phyloP scores from a whole-genome alignment of 1,140 invertebrate genomes.

The Ridgeia piscesae region DNA sequence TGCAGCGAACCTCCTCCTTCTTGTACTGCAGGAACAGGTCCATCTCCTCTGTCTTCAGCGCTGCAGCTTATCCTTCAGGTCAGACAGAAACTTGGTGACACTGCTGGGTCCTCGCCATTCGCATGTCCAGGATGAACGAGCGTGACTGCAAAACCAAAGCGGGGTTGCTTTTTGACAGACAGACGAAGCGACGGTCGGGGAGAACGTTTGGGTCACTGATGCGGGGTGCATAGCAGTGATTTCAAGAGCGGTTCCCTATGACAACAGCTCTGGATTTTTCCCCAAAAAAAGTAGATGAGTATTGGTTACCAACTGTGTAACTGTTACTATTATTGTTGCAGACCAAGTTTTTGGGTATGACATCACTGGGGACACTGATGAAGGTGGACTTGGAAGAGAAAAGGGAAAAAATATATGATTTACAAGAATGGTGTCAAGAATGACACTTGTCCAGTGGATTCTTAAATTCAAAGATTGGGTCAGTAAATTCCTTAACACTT shows the following conservation, averaged over 20 bases:
- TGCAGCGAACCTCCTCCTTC: conserved; percentile 56
- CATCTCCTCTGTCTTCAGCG: conserved; percentile 58
- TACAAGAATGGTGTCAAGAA: not conserved
- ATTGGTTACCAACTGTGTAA: no score
- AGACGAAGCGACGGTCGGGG: no score
- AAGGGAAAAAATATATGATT: not conserved
- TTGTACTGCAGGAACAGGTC: conserved; percentile 60
- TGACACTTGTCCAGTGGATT: not conserved
- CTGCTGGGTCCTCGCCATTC: conserved; percentile 63
- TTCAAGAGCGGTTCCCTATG: no score
- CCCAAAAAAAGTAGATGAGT: no score
- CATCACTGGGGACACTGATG: not conserved
- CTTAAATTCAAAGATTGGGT: not conserved
- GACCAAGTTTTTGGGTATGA: no score
- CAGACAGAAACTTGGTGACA: conserved; percentile 57
- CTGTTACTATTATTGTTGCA: no score
- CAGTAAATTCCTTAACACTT: no score
- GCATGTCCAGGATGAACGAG: conserved; percentile 61
- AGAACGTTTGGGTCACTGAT: no score
- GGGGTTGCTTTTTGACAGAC: conserved; percentile 56
- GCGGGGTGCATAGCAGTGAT: no score
- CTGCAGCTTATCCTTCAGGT: conserved; percentile 59
- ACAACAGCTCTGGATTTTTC: no score
- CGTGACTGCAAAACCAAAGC: conserved; percentile 61
- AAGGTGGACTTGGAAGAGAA: not conserved